phyloP scores from a whole-genome alignment of 1,140 invertebrate genomes.

The Oryzaephilus surinamensis region DNA sequence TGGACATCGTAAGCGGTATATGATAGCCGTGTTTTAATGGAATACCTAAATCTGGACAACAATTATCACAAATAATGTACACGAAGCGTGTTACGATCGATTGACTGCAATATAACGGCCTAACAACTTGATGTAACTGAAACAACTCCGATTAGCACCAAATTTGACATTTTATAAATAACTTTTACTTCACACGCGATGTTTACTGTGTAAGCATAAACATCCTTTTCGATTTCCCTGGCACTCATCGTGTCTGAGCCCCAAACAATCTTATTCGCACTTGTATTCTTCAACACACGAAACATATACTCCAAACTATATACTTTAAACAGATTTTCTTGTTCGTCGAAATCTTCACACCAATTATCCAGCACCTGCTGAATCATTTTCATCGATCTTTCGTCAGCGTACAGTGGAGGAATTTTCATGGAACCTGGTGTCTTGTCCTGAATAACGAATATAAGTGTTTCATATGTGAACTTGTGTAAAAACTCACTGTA shows the following conservation, averaged over 20 bases:
- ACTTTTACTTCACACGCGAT: constrained; percentile 41
- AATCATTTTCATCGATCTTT: constrained; percentile 31
- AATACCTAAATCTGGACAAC: constrained; percentile 39
- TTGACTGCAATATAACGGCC: constrained; percentile 39
- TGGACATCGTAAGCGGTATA: constrained; percentile 32
- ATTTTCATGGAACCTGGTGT: constrained; percentile 20
- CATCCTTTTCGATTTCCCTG: constrained; percentile 40
- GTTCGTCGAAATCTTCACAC: constrained; percentile 28
- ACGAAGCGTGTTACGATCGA: constrained; percentile 43
- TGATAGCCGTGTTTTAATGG: constrained; percentile 38
- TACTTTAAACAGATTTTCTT: constrained; percentile 34
- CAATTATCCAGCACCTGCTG: constrained; percentile 37
- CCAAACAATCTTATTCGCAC: constrained; percentile 25
- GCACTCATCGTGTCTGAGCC: constrained; percentile 35
- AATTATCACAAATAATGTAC: constrained; percentile 44
- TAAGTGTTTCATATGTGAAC: constrained; percentile 34
- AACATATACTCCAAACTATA: constrained; percentile 46
- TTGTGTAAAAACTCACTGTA: constrained; percentile 29
- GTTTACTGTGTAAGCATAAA: constrained; percentile 36
- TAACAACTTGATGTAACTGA: constrained; percentile 41
- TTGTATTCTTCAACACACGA: constrained; percentile 36
- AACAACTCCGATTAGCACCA: constrained; percentile 14
- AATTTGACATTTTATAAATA: constrained; percentile 4
- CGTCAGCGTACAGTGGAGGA: constrained; percentile 39
- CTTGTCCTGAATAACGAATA: constrained; percentile 24